A percentile compares a stretch with the other conserved stretches of the same genome.
These are phyloP conservation scores for Alcis repandata DNA, from an alignment of 2,888 invertebrate species.

Conservation along the genomic window DNA sequence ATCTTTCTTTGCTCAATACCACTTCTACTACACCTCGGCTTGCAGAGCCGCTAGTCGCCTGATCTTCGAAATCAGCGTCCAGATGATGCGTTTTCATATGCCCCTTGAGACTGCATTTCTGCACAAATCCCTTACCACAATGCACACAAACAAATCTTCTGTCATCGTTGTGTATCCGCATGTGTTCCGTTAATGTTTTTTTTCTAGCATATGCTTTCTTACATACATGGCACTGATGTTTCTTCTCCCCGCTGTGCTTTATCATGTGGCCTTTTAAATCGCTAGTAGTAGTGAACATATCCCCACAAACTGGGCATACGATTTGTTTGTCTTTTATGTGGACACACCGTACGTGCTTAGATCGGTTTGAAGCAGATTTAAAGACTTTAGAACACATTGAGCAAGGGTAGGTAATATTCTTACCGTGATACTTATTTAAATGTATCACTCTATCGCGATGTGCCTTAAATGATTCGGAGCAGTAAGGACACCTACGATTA, in stretches of 20 bases:
- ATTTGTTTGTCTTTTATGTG: slow-evolving; percentile 9
- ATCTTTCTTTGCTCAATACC: background rate
- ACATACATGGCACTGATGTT: slow-evolving; percentile 2
- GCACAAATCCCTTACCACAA: slow-evolving; percentile 73
- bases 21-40: background rate
- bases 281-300: background rate
- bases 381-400: slow-evolving; percentile 7
- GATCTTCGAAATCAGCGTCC: slow-evolving; percentile 34
- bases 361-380: background rate
- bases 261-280: slow-evolving; percentile 17
- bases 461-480: background rate
- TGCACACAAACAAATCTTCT: slow-evolving; percentile 77
- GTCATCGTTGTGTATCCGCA: slow-evolving; percentile 77
- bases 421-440: slow-evolving; percentile 8
- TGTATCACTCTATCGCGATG: background rate
- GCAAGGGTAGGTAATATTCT: slow-evolving; percentile 7
- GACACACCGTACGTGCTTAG: background rate
- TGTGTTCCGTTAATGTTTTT: slow-evolving; percentile 72
- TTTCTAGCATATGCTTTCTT: slow-evolving; percentile 59
- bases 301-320: slow-evolving; percentile 5
- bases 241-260: slow-evolving; percentile 9
- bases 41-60: background rate
- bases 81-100: slow-evolving; percentile 76
- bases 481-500: slow-evolving; percentile 46
- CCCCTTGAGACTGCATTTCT: slow-evolving; percentile 76